A percentile compares a stretch with the other conserved stretches of the same genome.
Conservation (phyloP, 2,113 vertebrate species). For the Mesocricetus auratus region DNA sequence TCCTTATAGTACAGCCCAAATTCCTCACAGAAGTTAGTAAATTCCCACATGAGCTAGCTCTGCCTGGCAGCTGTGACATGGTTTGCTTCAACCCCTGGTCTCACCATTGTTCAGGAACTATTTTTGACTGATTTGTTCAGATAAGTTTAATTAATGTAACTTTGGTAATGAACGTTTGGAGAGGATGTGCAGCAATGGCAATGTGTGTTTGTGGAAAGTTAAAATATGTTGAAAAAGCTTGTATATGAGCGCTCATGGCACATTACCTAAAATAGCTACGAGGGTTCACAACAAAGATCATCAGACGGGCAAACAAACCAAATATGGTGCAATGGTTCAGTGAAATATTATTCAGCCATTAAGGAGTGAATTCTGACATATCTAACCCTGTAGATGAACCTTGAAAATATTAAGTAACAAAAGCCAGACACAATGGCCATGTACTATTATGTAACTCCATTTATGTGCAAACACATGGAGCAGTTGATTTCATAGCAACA, state of each 20-base stretch:
- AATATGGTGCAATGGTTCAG: not conserved
- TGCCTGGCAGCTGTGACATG: not conserved
- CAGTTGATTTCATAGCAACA: not conserved
- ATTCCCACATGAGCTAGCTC: not conserved
- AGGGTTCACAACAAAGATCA: not conserved
- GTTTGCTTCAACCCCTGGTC: not conserved
- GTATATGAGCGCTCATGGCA: not conserved
- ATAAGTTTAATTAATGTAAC: not conserved
- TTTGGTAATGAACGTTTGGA: not conserved
- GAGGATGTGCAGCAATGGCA: not conserved
- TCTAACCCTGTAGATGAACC: not conserved
- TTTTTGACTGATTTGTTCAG: not conserved
- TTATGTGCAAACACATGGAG: not conserved
- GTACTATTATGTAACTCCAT: not conserved
- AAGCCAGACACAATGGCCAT: not conserved
- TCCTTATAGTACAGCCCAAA: not conserved
- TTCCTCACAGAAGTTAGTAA: not conserved
- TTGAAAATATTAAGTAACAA: not conserved
- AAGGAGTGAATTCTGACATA: not conserved
- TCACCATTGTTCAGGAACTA: conserved; percentile 14
- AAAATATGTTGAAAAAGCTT: not conserved
- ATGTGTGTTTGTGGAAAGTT: not conserved
- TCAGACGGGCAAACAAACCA: not conserved
- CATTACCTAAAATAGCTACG: not conserved
- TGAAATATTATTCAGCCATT: not conserved